Base-by-base conservation (phyloP, 2,797 vertebrate species). In the Poeciliopsis turneri region DNA sequence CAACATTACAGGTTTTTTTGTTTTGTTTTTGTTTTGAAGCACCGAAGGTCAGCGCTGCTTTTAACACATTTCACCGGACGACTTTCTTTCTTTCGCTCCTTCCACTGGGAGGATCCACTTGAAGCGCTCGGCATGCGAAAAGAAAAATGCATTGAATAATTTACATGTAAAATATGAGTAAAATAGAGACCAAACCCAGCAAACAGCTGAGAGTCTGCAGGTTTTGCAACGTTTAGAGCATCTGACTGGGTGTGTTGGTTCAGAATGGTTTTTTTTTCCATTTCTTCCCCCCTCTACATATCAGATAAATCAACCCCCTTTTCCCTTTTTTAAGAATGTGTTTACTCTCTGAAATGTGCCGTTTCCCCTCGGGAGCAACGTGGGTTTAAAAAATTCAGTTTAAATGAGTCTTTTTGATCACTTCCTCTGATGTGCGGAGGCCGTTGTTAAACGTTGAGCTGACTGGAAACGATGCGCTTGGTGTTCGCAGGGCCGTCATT, bases 401-500 rank as follows among this genome's bases (percentile, higher is more conserved):
- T 78, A 77, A 82, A 81, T 41, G 39, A 78, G n/a, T 68, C 36
- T 57, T 73, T 88, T 80, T 83, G 76, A 84, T 90, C 72, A 69
- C 45, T 61, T 80, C 72, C 49, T 84, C 68, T 81, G 83, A 82
- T 79, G 78, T 74, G 75, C 23, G 45, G 41, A 74, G 45, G 68
- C 47, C 18, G 64, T 61, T 39, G 75, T 80, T 57, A 12, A 41
- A 72, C 64, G 55, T 82, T 13, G 78, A 55, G 68, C 74, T 77
- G 18, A 77, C 87, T 59, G 57, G 33, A 78, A 61, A 41, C 25
- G 18, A 10, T 82, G 72, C 80, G 77, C 41, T 82, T 72, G 69
- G 1, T 68, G 49, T 90, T 88, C 5, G 47, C 88, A 96, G 96
- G 94, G 41, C 97, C 97, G 0, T 87, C 95, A 43, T 99, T 99